phyloP scores from a whole-genome alignment of 2,797 vertebrate genomes.

The Hybognathus amarus region DNA sequence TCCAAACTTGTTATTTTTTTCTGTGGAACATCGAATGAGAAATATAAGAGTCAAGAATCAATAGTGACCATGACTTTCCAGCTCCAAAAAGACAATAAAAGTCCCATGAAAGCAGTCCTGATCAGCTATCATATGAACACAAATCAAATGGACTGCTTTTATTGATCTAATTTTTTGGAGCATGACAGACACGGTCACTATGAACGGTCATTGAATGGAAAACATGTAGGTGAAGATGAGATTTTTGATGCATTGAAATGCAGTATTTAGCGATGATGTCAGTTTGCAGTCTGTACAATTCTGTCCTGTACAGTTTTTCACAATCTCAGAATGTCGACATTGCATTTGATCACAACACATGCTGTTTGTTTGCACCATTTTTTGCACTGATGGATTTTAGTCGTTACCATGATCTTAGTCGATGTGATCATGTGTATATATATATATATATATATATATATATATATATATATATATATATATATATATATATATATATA shows the following conservation, averaged over 20 bases:
- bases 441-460: constrained; percentile 7
- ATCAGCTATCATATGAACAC: background rate
- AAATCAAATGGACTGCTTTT: background rate
- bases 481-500: background rate
- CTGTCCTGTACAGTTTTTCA: constrained; percentile 35
- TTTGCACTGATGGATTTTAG: constrained; percentile 29
- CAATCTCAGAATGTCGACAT: constrained; percentile 33
- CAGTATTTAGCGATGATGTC: constrained; percentile 24
- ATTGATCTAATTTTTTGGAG: background rate
- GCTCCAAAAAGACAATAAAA: background rate
- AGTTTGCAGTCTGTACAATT: constrained; percentile 22
- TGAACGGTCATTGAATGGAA: background rate
- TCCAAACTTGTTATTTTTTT: background rate
- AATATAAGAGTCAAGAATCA: background rate
- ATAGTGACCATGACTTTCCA: background rate
- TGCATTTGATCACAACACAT: constrained; percentile 1
- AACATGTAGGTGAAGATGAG: background rate
- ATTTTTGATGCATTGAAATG: constrained; percentile 20
- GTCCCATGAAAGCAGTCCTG: background rate
- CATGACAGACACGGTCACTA: background rate
- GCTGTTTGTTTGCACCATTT: background rate
- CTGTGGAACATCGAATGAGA: background rate
- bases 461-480: background rate
- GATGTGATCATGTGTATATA: background rate
- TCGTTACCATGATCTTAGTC: constrained; percentile 13